phyloP scores from a whole-genome alignment of 2,113 vertebrate species.

The Tragelaphus imberbis region DNA sequence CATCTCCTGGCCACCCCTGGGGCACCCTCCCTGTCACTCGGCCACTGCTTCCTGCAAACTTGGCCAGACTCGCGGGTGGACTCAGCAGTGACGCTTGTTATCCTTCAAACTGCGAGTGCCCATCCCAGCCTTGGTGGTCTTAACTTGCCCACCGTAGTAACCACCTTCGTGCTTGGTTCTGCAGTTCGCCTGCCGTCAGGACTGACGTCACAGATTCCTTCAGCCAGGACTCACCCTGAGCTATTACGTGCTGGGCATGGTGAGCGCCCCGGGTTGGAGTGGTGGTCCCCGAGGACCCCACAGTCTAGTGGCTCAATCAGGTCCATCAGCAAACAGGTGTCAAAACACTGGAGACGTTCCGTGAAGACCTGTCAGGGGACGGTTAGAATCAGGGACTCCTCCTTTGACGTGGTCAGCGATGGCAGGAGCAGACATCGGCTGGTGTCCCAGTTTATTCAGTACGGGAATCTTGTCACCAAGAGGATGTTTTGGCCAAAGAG shows the following conservation, averaged over 20 bases:
- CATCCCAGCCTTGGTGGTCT: fast-evolving
- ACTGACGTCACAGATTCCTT: fast-evolving
- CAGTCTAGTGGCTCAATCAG: neutral
- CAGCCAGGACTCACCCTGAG: fast-evolving
- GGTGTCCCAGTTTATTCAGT: fast-evolving
- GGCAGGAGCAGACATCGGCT: fast-evolving
- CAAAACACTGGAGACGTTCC: fast-evolving
- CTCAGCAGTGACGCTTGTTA: fast-evolving
- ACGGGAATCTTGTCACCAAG: neutral
- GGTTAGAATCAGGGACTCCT: fast-evolving
- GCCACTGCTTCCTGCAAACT: neutral
- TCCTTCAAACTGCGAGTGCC: fast-evolving
- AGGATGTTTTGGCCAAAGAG: neutral
- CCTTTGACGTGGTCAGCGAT: fast-evolving
- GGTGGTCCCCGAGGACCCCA: fast-evolving
- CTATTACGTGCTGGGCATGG: fast-evolving
- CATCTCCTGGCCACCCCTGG: fast-evolving
- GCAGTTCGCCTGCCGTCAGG: fast-evolving
- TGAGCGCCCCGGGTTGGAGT: fast-evolving
- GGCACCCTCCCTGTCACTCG: fast-evolving
- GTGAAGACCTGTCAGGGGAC: neutral
- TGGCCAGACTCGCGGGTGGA: fast-evolving
- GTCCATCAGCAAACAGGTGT: fast-evolving
- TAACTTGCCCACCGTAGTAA: fast-evolving
- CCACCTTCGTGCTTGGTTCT: fast-evolving